Evolutionary conservation across 2,113 vertebrate species (phyloP).

Genomic region (Alosa alosa): DNA sequence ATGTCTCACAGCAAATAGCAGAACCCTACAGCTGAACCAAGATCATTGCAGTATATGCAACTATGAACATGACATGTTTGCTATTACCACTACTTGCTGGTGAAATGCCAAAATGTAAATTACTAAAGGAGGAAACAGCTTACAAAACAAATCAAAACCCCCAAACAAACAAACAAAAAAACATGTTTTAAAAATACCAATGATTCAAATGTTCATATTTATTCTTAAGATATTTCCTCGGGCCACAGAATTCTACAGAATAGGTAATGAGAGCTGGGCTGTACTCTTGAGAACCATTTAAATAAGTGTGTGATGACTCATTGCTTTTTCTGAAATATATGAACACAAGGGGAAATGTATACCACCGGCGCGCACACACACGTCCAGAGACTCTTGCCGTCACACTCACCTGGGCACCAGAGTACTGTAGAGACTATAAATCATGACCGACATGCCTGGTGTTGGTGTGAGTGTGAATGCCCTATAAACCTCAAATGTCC

Average conservation of each 20-base stretch:
- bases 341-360: not conserved
- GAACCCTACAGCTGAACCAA: not conserved
- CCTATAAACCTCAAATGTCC: not conserved
- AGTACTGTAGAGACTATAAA: not conserved
- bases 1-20: not conserved
- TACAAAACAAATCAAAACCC: not conserved
- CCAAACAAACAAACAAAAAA: not conserved
- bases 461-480: not conserved
- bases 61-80: not conserved
- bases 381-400: not conserved
- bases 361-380: not conserved
- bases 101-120: not conserved
- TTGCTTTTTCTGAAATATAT: not conserved
- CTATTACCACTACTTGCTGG: not conserved
- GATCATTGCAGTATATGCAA: not conserved
- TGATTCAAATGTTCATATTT: not conserved
- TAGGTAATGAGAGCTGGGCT: too few species aligned
- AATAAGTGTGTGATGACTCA: not conserved
- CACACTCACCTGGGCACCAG: not conserved
- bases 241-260: not conserved
- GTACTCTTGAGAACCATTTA: not conserved
- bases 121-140: not conserved
- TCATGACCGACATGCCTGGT: not conserved
- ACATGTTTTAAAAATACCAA: not conserved
- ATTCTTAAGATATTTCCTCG: not conserved